These are phyloP conservation scores for Alloplasta piceator DNA, from an alignment of 2,888 invertebrate genomes.

Conservation along the genomic window DNA sequence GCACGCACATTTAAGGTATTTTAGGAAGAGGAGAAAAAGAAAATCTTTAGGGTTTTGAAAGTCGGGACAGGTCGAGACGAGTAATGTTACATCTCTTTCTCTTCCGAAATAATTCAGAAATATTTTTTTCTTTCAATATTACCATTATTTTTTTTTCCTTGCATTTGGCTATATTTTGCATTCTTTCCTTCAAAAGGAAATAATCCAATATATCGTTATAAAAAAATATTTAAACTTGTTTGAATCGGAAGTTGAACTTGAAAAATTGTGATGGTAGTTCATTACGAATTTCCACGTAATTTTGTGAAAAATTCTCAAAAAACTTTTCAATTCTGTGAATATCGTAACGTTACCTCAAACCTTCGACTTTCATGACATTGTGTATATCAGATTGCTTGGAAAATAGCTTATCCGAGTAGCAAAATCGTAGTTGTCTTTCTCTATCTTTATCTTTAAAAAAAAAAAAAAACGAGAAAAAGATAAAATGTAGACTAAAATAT, in stretches of 20 bases:
- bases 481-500: conserved; percentile 60
- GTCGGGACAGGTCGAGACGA: conserved; percentile 26
- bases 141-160: no score
- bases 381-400: conserved; percentile 56
- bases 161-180: no score
- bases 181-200: no score
- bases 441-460: conserved; percentile 2
- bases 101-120: neutral
- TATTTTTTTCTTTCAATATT: conserved; percentile 4
- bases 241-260: no score
- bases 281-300: no score
- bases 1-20: conserved; percentile 63
- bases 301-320: no score
- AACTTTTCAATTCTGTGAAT: no score
- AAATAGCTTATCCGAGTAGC: conserved; percentile 60
- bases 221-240: no score
- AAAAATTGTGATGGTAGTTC: no score
- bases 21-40: conserved; percentile 45
- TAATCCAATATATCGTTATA: no score
- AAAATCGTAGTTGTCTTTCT: conserved; percentile 47
- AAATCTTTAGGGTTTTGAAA: conserved; percentile 56
- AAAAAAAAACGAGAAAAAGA: conserved; percentile 17
- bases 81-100: conserved; percentile 15
- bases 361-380: conserved; percentile 54
- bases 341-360: neutral